Evolutionary conservation across 2,113 vertebrate species (phyloP).

Genomic region (Archocentrus centrarchus): DNA sequence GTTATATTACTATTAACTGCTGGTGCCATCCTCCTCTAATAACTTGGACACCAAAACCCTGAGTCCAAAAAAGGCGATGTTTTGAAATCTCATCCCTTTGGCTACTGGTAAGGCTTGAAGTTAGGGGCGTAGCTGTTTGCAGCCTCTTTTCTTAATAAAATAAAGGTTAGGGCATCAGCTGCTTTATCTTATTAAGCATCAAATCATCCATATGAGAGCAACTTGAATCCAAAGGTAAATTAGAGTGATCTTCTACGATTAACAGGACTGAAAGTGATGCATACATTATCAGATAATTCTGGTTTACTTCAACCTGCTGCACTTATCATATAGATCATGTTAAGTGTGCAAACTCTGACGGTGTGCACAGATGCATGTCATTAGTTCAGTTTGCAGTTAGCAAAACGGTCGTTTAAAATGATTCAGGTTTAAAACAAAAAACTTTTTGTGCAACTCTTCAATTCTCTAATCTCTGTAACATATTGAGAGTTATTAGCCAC

Average conservation of each 20-base stretch:
- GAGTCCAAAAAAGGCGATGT: background rate
- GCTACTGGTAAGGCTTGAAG: background rate
- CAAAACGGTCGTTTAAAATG: too few species aligned
- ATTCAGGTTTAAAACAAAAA: background rate
- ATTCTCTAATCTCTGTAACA: background rate
- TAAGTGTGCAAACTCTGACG: background rate
- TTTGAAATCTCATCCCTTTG: background rate
- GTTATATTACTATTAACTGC: background rate
- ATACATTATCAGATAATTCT: background rate
- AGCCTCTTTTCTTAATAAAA: background rate
- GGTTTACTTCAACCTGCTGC: background rate
- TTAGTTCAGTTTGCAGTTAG: background rate
- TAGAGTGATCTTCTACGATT: background rate
- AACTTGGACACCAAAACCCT: background rate
- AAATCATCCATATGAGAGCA: background rate
- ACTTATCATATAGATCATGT: background rate
- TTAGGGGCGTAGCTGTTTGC: background rate
- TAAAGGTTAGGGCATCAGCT: too few species aligned
- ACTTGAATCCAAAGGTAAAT: background rate
- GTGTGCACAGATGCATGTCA: background rate
- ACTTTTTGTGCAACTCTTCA: fast-evolving
- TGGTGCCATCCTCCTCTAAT: background rate
- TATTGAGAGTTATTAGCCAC: background rate
- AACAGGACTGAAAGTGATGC: background rate
- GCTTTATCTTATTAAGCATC: background rate